phyloP scores from a whole-genome alignment of 2,888 invertebrate species.

The Drosophila flavopinicola region DNA sequence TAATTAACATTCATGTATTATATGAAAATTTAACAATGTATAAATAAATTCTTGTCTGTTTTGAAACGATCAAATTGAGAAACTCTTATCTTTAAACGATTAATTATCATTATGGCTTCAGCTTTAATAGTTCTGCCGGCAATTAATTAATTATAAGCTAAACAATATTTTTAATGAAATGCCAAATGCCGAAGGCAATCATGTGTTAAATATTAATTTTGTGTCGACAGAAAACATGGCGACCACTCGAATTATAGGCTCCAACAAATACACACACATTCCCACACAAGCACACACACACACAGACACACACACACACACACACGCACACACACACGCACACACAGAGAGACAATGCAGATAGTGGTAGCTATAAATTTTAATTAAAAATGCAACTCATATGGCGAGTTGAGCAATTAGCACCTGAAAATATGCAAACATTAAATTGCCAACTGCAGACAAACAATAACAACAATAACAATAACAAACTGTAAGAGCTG shows the following conservation, averaged over 20 bases:
- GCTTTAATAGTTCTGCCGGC: slow-evolving; percentile 49
- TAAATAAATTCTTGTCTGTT: too few relatives aligned
- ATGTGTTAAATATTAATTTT: slow-evolving; percentile 81
- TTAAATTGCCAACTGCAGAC: slow-evolving; percentile 79
- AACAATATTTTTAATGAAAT: slow-evolving; percentile 80
- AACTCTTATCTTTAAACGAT: slow-evolving; percentile 5
- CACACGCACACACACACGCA: not conserved
- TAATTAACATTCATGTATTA: too few relatives aligned
- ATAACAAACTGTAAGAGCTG: slow-evolving; percentile 25
- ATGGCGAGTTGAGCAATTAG: slow-evolving; percentile 84
- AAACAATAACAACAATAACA: slow-evolving; percentile 26
- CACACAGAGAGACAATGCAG: slow-evolving; percentile 3
- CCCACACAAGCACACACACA: slow-evolving; percentile 16
- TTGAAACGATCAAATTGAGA: not conserved
- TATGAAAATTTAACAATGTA: too few relatives aligned
- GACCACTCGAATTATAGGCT: slow-evolving; percentile 50
- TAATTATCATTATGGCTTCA: slow-evolving; percentile 31
- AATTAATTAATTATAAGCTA: slow-evolving; percentile 77
- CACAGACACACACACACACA: not conserved
- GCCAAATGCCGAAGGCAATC: slow-evolving; percentile 76
- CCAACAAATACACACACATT: slow-evolving; percentile 22
- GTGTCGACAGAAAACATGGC: slow-evolving; percentile 73
- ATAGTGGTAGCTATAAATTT: slow-evolving; percentile 72
- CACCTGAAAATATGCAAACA: slow-evolving; percentile 84
- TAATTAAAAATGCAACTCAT: slow-evolving; percentile 83